Evolutionary conservation across 2,113 vertebrate species (phyloP), one percentile per base, ranked within the genome.

Genomic region (Excalfactoria chinensis): DNA sequence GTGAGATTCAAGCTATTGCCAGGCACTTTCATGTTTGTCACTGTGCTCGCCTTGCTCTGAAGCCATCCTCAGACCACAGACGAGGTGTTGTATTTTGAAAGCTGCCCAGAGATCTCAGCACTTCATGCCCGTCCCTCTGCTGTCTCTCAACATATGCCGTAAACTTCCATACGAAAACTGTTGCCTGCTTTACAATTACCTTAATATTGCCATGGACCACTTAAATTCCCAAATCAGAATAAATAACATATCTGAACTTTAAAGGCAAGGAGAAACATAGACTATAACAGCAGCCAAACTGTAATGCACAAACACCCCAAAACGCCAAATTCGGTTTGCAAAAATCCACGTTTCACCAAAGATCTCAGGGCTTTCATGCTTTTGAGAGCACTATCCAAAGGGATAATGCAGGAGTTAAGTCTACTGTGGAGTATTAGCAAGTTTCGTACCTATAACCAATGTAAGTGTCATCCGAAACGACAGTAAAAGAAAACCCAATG

Each of bases 251-350:
- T 11, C 13, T 49, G 40, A 44, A 71, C 53, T 44, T 62, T 41
- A 70, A 84, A 77, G 5, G 4, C 0, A 0, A 56, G n/a, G 28
- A 74, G 48, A 13, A 64, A 72, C 32, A 28, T 0, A 63, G 63
- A 88, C 13, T 21, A 51, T 23, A 49, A 69, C 58, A 76, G 34
- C 34, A 93, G n/a, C 0, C 34, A 89, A 76, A 77, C 9, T 7
- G 4, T 7, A 7, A 68, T 30, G 14, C 35, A 58, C 3, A 5
- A 77, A n/a, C 26, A 78, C 9, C 16, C 1, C 10, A 14, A 19
- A 60, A 7, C 46, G 51, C 49, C 40, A 68, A 62, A 28, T 21
- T 62, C 55, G 51, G 17, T 32, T 37, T 49, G 8, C 28, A 72
- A 11, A 74, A 72, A 23, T 23, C 37, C 6, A 37, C 21, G 40